A percentile compares a stretch with the other conserved stretches of the same genome.
These are phyloP conservation scores for Ameiurus melas DNA, from an alignment of 2,113 vertebrate genomes.

Conservation along the genomic window DNA sequence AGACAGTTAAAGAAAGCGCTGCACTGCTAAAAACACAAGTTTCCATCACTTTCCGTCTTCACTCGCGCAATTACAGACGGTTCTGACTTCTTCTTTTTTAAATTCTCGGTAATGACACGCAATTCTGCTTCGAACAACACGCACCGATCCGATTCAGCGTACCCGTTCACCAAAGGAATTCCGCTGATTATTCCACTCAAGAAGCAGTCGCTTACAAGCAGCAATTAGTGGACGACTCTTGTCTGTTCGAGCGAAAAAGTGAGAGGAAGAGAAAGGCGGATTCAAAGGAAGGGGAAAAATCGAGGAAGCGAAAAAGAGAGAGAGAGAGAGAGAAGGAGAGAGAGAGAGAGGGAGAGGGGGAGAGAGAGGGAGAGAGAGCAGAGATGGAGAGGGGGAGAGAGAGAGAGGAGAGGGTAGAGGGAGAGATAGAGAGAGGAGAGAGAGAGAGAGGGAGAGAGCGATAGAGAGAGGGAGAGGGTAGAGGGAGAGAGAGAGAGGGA, in stretches of 20 bases:
- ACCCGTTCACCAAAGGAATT: background rate
- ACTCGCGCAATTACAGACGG: background rate
- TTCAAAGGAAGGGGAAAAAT: conserved; percentile 15
- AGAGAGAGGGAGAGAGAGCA: too few species aligned
- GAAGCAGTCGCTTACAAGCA: background rate
- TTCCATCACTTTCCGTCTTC: background rate
- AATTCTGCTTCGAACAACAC: background rate
- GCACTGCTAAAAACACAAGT: background rate
- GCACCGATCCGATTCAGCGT: background rate
- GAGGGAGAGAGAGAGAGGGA: too few species aligned
- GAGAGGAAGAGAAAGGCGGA: conserved; percentile 45
- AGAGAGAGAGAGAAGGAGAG: background rate
- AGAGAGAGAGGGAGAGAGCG: too few species aligned
- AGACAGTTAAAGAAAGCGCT: conserved; percentile 13
- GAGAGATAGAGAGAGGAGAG: too few species aligned
- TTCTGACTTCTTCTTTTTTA: background rate
- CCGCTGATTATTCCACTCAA: background rate
- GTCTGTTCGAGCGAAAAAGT: background rate
- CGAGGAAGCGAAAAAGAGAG: background rate
- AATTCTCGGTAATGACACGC: background rate
- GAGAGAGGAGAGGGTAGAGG: too few species aligned
- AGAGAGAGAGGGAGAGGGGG: conserved; percentile 27
- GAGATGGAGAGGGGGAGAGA: too few species aligned
- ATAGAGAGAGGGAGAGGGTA: too few species aligned
- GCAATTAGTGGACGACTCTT: conserved; percentile 5